These are phyloP conservation scores for Sebastes jordani DNA, from an alignment of 2,797 vertebrate genomes.

Conservation along the genomic window DNA sequence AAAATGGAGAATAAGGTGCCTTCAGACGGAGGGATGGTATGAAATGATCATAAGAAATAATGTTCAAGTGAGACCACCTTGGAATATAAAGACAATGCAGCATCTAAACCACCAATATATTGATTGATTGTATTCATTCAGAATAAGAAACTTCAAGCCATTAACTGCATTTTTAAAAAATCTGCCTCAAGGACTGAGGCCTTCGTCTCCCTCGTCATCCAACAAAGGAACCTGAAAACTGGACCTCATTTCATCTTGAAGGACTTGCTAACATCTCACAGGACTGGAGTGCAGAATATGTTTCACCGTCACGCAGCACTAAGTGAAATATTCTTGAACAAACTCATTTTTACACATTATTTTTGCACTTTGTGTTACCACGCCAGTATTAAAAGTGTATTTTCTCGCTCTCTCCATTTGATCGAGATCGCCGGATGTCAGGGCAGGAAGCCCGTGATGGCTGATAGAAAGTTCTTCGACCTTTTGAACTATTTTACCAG, in stretches of 20 bases:
- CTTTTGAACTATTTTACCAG: slow-evolving; percentile 28
- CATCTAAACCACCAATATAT: not conserved
- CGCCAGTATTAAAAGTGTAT: not conserved
- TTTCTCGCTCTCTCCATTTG: slow-evolving; percentile 6
- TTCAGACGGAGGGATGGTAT: slow-evolving; percentile 46
- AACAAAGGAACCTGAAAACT: slow-evolving; percentile 31
- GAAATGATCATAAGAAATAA: not conserved
- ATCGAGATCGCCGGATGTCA: slow-evolving; percentile 9
- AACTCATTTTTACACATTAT: slow-evolving; percentile 36
- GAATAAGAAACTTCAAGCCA: slow-evolving; percentile 19
- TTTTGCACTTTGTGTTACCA: slow-evolving; percentile 42
- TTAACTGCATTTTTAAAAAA: slow-evolving; percentile 8
- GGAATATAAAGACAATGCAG: slow-evolving; percentile 24
- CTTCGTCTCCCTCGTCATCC: not conserved
- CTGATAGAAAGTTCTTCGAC: slow-evolving; percentile 34
- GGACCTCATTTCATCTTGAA: slow-evolving; percentile 29
- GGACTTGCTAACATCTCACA: slow-evolving; percentile 18
- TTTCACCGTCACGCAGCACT: not conserved
- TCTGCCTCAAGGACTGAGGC: slow-evolving; percentile 27
- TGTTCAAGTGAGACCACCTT: not conserved
- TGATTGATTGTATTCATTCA: slow-evolving; percentile 31
- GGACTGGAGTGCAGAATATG: slow-evolving; percentile 16
- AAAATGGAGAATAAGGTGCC: slow-evolving; percentile 47
- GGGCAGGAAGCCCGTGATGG: slow-evolving; percentile 15
- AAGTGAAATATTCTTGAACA: slow-evolving; percentile 25